A percentile compares a stretch with the other conserved stretches of the same genome.
These are phyloP conservation scores for Ennomos erosarius DNA, from an alignment of 2,888 invertebrate species.

Conservation along the genomic window DNA sequence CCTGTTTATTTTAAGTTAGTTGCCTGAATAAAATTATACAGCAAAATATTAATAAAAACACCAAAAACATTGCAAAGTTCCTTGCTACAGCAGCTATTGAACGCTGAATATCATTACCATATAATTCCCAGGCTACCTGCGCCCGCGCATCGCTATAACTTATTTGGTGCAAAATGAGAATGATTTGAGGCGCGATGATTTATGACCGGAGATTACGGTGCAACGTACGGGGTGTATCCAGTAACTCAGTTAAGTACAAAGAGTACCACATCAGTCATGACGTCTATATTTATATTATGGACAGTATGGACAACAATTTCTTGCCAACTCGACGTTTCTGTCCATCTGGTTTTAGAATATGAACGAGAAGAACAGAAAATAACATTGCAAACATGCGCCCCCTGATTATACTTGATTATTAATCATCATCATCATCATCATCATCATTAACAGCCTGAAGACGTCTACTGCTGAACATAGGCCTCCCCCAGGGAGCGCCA, in stretches of 20 bases:
- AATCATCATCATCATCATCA: no score
- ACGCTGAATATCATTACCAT: constrained; percentile 42
- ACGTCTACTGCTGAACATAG: no score
- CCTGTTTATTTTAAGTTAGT: no score
- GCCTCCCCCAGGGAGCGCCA: no score
- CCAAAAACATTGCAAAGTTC: constrained; percentile 1
- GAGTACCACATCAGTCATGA: no score
- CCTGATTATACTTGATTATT: no score
- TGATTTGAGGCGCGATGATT: constrained; percentile 75
- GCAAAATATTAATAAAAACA: no score
- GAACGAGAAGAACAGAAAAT: no score
- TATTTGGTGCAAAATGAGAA: constrained; percentile 80
- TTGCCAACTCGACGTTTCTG: background rate
- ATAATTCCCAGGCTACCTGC: constrained; percentile 42
- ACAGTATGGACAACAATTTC: background rate
- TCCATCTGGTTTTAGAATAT: background rate
- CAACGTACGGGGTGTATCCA: constrained; percentile 3
- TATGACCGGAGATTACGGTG: constrained; percentile 59
- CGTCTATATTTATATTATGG: no score
- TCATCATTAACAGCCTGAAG: no score
- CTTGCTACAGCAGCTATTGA: constrained; percentile 25
- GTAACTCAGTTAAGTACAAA: constrained; percentile 5
- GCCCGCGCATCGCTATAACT: constrained; percentile 49
- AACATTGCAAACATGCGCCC: no score
- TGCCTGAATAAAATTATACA: no score